phyloP scores from a whole-genome alignment of 2,797 vertebrate genomes.

The Enteromius unitaeniatus region DNA sequence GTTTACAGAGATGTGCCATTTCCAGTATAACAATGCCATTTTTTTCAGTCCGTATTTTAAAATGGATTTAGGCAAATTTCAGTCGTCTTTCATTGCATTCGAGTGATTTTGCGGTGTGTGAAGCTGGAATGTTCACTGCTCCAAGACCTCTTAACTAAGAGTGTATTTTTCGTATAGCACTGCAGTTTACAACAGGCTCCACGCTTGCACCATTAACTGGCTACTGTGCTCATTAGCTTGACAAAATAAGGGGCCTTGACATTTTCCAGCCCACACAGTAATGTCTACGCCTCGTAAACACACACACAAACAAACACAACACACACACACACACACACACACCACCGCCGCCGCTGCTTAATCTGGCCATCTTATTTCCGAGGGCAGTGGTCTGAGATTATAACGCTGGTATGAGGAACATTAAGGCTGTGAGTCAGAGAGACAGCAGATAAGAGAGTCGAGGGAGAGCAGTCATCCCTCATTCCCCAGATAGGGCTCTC shows the following conservation, averaged over 20 bases:
- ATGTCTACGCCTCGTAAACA: constrained; percentile 47
- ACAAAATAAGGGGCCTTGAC: constrained; percentile 57
- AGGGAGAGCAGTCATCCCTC: constrained; percentile 43
- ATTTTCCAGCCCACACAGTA: constrained; percentile 58
- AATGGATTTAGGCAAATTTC: constrained; percentile 18
- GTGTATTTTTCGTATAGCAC: constrained; percentile 39
- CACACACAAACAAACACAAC: constrained; percentile 41
- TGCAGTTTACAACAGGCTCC: constrained; percentile 50
- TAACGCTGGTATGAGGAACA: constrained; percentile 50
- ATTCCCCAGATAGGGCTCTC: constrained; percentile 45
- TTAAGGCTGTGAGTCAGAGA: constrained; percentile 55
- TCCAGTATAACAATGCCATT: constrained; percentile 6
- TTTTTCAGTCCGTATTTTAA: neutral
- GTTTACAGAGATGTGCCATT: neutral
- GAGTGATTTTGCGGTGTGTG: constrained; percentile 1
- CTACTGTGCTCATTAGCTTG: constrained; percentile 57
- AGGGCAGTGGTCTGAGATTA: constrained; percentile 53
- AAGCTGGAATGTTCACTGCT: constrained; percentile 17
- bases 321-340: constrained; percentile 21
- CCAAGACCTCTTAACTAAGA: constrained; percentile 42
- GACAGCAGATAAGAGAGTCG: constrained; percentile 43
- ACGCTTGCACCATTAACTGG: constrained; percentile 49
- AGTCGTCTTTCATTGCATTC: constrained; percentile 20
- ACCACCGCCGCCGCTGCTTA: neutral
- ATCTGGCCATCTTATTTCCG: constrained; percentile 52